phyloP scores from a whole-genome alignment of 2,797 vertebrate species.

The Pantherophis vulpinus region DNA sequence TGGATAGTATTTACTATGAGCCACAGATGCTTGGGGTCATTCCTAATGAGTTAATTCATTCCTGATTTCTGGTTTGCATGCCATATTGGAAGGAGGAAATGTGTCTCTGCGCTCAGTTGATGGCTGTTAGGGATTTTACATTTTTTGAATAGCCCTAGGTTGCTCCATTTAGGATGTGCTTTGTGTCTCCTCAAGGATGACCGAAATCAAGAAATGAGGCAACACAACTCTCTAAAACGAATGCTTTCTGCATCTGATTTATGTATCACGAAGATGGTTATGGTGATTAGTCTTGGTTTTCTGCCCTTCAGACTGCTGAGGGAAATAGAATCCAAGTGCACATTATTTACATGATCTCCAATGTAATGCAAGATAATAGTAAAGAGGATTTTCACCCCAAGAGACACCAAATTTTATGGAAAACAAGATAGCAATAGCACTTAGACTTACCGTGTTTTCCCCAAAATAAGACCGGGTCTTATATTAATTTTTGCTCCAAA shows the following conservation, averaged over 20 bases:
- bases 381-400: neutral
- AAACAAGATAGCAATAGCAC: neutral
- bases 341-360: neutral
- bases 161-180: neutral
- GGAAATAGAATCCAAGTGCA: neutral
- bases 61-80: conserved; percentile 11
- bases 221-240: neutral
- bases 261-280: neutral
- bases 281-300: neutral
- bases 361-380: neutral
- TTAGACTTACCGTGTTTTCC: no score
- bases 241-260: neutral
- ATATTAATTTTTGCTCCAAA: no score
- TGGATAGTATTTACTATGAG: neutral
- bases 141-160: neutral
- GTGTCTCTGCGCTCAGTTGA: neutral
- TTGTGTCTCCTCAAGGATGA: neutral
- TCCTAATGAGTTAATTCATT: neutral
- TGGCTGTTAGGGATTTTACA: neutral
- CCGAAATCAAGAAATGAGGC: neutral
- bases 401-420: neutral
- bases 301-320: neutral
- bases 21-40: conserved; percentile 39
- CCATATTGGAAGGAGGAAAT: conserved; percentile 13
- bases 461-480: no score